phyloP scores from a whole-genome alignment of 2,113 vertebrate species.

The Hippocampus zosterae region DNA sequence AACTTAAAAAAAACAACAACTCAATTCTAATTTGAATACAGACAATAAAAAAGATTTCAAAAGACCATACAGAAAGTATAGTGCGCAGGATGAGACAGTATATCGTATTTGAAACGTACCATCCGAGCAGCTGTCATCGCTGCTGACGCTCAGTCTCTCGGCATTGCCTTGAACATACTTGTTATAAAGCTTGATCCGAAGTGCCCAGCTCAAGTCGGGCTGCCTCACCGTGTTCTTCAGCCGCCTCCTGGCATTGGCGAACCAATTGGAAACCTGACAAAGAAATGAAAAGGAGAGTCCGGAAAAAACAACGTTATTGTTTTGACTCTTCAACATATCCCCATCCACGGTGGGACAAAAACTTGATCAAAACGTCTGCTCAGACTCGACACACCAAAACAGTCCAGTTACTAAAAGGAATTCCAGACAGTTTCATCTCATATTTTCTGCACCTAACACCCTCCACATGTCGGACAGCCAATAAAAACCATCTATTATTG shows the following conservation, averaged over 20 bases:
- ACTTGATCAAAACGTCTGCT: slow-evolving; percentile 38
- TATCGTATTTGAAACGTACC: slow-evolving; percentile 63
- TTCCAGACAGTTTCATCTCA: slow-evolving; percentile 18
- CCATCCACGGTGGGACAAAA: slow-evolving; percentile 39
- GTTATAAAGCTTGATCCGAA: slow-evolving; percentile 97
- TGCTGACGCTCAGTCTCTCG: slow-evolving; percentile 94
- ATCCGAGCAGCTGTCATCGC: slow-evolving; percentile 94
- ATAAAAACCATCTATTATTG: slow-evolving; percentile 60
- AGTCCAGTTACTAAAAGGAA: background rate
- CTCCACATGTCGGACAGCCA: slow-evolving; percentile 19
- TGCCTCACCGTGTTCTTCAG: slow-evolving; percentile 98
- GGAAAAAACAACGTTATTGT: slow-evolving; percentile 37
- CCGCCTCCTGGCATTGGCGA: slow-evolving; percentile 93
- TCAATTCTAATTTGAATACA: too few relatives aligned
- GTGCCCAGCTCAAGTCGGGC: slow-evolving; percentile 96
- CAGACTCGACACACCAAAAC: background rate
- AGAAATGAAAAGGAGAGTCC: background rate
- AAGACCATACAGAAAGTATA: background rate
- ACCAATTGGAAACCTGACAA: slow-evolving; percentile 95
- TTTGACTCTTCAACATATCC: slow-evolving; percentile 40
- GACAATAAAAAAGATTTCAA: background rate
- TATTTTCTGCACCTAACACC: slow-evolving; percentile 48
- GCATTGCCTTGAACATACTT: slow-evolving; percentile 89
- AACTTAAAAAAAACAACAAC: too few relatives aligned
- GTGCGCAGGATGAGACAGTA: too few relatives aligned